Conservation (phyloP, 1,140 invertebrate species). For the Halictus rubicundus region DNA sequence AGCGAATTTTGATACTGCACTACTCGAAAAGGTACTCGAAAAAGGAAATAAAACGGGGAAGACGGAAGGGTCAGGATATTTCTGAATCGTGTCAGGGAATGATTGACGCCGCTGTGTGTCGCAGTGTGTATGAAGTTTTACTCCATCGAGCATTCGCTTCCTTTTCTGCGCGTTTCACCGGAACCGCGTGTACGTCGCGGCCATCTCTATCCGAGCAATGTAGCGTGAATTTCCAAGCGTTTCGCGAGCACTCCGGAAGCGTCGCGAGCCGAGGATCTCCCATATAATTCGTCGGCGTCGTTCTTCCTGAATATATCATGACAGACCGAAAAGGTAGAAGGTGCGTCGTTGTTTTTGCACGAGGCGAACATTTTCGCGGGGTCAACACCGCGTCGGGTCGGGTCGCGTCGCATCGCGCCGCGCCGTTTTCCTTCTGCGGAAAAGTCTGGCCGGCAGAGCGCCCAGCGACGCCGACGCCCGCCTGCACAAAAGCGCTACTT, state of each 20-base stretch:
- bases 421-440: neutral
- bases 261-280: constrained; percentile 35
- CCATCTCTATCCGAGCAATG: neutral
- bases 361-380: constrained; percentile 16
- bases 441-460: too few relatives aligned
- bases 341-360: constrained; percentile 4
- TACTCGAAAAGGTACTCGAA: too few relatives aligned
- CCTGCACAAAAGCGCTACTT: constrained; percentile 39
- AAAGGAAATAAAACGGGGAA: too few relatives aligned
- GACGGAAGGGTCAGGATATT: neutral
- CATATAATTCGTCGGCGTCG: constrained; percentile 61
- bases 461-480: neutral
- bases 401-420: neutral
- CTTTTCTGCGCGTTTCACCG: constrained; percentile 14
- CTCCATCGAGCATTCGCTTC: constrained; percentile 30
- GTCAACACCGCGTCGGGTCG: neutral
- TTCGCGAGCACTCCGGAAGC: constrained; percentile 8
- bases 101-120: neutral
- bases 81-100: neutral
- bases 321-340: neutral
- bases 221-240: constrained; percentile 25
- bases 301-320: constrained; percentile 53
- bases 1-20: too few relatives aligned
- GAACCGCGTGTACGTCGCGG: constrained; percentile 18
- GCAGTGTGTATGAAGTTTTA: neutral